Base-by-base conservation (phyloP, 2,113 vertebrate genomes). In the Nannobrachium achirus region DNA sequence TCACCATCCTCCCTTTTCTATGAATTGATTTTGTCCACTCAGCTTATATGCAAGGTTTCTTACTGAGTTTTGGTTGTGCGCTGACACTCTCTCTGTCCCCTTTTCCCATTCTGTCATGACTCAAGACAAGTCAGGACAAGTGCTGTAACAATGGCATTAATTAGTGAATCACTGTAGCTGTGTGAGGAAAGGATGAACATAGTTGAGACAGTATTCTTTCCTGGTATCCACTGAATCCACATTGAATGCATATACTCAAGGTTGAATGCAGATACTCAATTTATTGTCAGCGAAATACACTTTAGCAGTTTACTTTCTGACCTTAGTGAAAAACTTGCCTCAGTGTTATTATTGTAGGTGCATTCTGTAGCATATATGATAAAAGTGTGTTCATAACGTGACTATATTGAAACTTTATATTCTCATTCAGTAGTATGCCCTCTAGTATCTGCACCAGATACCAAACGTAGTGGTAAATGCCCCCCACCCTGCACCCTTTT, bases 141-240 rank as follows among this genome's bases (percentile, higher is more conserved):
- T 15, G 41, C 25, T 33, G 13, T 45, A 63, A 66, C 13, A 62
- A n/a, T 15, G 20, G 10, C 58, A 63, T 18, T 72, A 46, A 67
- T 63, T 18, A 62, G 7, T 4, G 1, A 39, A 6, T 39, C 51
- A n/a, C 15, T 57, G 18, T 33, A 33, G 25, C 25, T 33, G 25
- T 33, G 3, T 33, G 25, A 5, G 25, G 3, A 33, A 33, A 33
- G 25, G 25, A 33, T 33, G 25, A 33, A 33, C 25, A 33, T 3
- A 56, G 19, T 6, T 53, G 48, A 44, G 11, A 15, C 51, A n/a
- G 45, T 14, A 16, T 50, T 10, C 10, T 58, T 52, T 16, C 15
- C 15, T 57, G 7, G 8, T 18, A 4, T 52, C 39, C 15, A 6
- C 49, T 67, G 10, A 53, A 18, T 49, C 39, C 10, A 15, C 46